phyloP scores from a whole-genome alignment of 1,140 invertebrate species.

The Mylabris phalerata region DNA sequence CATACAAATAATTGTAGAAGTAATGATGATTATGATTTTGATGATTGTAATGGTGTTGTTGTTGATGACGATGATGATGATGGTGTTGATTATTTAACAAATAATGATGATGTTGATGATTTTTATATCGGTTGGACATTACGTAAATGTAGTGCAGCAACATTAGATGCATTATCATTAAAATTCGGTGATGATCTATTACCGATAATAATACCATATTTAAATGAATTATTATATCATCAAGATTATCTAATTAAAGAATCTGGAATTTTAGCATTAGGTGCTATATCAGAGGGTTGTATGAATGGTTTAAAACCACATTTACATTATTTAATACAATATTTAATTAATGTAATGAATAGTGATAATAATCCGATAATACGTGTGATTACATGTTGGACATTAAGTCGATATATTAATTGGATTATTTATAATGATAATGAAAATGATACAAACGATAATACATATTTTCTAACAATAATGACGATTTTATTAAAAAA shows the following conservation, averaged over 20 bases:
- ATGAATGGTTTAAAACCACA: conserved; percentile 95
- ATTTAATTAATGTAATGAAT: conserved; percentile 82
- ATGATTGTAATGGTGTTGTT: conserved; percentile 40
- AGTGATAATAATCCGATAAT: conserved; percentile 90
- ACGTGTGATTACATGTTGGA: conserved; percentile 98
- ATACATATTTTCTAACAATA: conserved; percentile 85
- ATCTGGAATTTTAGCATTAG: conserved; percentile 69
- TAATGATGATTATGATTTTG: conserved; percentile 45
- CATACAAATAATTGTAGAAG: conserved; percentile 16
- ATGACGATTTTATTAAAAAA: conserved; percentile 94
- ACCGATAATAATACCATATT: conserved; percentile 86
- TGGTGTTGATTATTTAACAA: conserved; percentile 61
- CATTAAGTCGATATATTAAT: conserved; percentile 91
- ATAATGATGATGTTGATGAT: conserved; percentile 79
- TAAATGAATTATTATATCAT: conserved; percentile 94
- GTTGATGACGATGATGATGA: conserved; percentile 35
- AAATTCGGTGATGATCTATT: conserved; percentile 93
- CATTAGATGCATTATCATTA: conserved; percentile 92
- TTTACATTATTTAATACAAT: conserved; percentile 90
- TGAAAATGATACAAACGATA: conserved; percentile 53
- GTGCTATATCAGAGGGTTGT: conserved; percentile 98
- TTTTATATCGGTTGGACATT: conserved; percentile 95
- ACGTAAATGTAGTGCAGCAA: conserved; percentile 96
- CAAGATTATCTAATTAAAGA: conserved; percentile 95
- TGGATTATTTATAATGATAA: conserved; percentile 61